A percentile compares a stretch with the other conserved stretches of the same genome.
phyloP scores from a whole-genome alignment of 2,797 vertebrate species.

The Siniperca scherzeri region DNA sequence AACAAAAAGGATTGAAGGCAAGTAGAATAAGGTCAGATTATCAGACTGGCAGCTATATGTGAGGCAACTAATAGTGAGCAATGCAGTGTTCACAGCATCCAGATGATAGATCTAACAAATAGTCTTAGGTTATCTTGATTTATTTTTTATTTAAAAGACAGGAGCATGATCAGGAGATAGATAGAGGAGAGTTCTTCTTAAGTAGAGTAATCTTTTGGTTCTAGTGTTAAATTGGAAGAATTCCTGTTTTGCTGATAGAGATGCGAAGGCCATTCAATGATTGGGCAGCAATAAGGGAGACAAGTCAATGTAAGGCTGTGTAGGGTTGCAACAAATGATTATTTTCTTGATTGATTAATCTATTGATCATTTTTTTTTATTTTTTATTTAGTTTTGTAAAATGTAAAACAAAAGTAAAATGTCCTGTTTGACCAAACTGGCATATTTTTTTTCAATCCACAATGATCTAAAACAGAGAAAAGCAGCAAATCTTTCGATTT shows the following conservation, averaged over 20 bases:
- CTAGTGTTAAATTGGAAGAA: constrained; percentile 25
- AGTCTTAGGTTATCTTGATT: neutral
- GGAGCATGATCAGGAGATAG: neutral
- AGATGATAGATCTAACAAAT: neutral
- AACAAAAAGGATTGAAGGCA: neutral
- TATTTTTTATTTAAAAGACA: neutral
- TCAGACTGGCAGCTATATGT: neutral
- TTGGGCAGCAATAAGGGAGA: constrained; percentile 20
- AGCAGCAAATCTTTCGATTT: neutral
- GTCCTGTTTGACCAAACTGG: neutral
- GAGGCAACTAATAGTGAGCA: neutral
- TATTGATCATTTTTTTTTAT: neutral
- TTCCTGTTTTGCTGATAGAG: constrained; percentile 30
- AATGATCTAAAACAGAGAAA: neutral
- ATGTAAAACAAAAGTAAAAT: neutral
- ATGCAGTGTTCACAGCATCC: neutral
- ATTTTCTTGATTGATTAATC: neutral
- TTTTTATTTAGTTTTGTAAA: neutral
- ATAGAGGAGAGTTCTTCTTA: neutral
- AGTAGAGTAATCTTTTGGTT: neutral
- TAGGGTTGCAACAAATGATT: neutral
- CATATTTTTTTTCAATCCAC: neutral
- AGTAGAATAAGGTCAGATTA: constrained; percentile 4
- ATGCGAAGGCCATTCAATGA: constrained; percentile 33
- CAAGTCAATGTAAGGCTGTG: neutral